Evolutionary conservation across 2,113 vertebrate genomes (phyloP).

Genomic region (Calyptommatus sinebrachiatus): DNA sequence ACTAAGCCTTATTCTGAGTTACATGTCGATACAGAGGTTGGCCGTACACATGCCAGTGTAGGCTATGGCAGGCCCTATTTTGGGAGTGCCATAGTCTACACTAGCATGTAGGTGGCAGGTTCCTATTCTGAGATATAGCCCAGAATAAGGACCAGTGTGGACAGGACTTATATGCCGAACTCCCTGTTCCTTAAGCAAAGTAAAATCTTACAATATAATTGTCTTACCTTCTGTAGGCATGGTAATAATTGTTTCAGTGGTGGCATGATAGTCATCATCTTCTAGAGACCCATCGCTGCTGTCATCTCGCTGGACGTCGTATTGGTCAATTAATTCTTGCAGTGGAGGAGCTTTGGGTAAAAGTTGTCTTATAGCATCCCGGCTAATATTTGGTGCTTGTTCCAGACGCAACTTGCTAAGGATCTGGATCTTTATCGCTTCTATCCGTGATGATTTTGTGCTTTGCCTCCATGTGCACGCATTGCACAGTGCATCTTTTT

Average conservation of each 20-base stretch:
- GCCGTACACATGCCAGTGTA: too few relatives aligned
- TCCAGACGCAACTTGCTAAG: constrained; percentile 97
- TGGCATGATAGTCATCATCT: constrained; percentile 94
- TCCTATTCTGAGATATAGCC: too few relatives aligned
- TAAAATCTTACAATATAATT: constrained; percentile 50
- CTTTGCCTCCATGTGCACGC: constrained; percentile 93
- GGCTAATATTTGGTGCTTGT: constrained; percentile 95
- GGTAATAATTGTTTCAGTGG: constrained; percentile 92
- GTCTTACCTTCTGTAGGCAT: constrained; percentile 88
- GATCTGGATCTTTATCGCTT: constrained; percentile 97
- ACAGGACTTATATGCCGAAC: too few relatives aligned
- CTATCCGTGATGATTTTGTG: constrained; percentile 90
- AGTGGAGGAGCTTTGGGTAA: constrained; percentile 94
- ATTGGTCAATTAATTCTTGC: constrained; percentile 96
- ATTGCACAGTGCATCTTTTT: constrained; percentile 86
- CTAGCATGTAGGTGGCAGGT: too few relatives aligned
- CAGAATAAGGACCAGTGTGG: too few relatives aligned
- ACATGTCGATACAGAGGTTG: too few relatives aligned
- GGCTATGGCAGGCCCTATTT: too few relatives aligned
- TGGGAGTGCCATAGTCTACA: too few relatives aligned
- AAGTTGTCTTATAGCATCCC: constrained; percentile 91
- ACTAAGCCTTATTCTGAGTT: too few relatives aligned
- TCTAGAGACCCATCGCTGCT: constrained; percentile 85
- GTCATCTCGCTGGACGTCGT: constrained; percentile 95
- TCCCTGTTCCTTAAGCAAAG: constrained; percentile 63